Evolutionary conservation across 30 jellyfish, hydroid and myxozoan genomes (phyloP), one percentile per base, ranked within the genome.

Genomic region (Turritopsis dohrnii): DNA sequence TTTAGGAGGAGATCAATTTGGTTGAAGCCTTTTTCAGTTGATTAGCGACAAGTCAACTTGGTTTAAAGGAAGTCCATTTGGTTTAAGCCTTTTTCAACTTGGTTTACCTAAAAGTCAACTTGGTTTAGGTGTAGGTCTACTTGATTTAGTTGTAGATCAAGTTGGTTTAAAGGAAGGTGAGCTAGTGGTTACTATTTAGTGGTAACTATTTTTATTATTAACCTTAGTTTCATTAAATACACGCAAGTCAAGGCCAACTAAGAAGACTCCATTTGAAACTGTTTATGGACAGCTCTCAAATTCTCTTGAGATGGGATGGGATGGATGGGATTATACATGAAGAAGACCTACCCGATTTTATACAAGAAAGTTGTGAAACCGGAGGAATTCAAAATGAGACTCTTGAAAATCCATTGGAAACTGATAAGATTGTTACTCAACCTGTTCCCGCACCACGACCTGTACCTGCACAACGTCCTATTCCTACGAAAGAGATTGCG

Each of bases 221-320:
- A 18, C 24, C 52, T 72, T 72, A 72, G 81, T 18, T 72, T 72
- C 81, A 21, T 30, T 72, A 0, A 72, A 72, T 26, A 72, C 52
- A 16, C 81, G 81, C 41, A 16, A 18, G 23, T 72, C 81, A 0
- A 0, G 0, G 74, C 0, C 75, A 0, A 0, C 81, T 0, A 72
- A 0, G 24, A 72, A 26, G 24, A 72, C 0, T 0, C n/a, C n/a
- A n/a, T n/a, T n/a, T n/a, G n/a, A n/a, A n/a, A n/a, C n/a, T n/a
- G n/a, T n/a, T n/a, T n/a, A 0, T 75, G 83, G 75, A 1, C 79
- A 75, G 0, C 0, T 75, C 0, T 1, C 76, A 1, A 75, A 75
- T 0, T 0, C 0, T 0, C 0, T 75, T 1, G 74, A 1, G n/a
- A n/a, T n/a, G n/a, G n/a, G n/a, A n/a, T n/a, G n/a, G n/a, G n/a